Percentiles rank a stretch among this genome's conserved stretches.
These are phyloP conservation scores for Gobio occitaniae DNA, from an alignment of 2,797 vertebrate genomes.

Conservation along the genomic window DNA sequence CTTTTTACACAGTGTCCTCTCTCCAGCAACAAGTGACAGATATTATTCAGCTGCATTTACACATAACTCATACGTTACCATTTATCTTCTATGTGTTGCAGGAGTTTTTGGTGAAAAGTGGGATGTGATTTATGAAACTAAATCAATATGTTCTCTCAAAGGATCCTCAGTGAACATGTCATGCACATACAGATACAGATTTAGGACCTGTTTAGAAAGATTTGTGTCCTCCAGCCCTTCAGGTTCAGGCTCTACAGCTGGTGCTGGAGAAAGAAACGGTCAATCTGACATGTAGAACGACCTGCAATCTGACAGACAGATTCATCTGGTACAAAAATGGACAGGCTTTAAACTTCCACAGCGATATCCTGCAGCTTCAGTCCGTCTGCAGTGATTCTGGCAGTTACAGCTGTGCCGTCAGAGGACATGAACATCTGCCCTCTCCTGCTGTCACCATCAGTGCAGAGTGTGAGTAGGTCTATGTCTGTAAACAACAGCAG, in stretches of 20 bases:
- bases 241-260: not conserved
- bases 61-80: too few species aligned
- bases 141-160: too few species aligned
- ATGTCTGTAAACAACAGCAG: not conserved
- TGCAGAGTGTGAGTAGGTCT: slow-evolving; percentile 9
- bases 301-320: not conserved
- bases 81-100: too few species aligned
- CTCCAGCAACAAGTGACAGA: too few species aligned
- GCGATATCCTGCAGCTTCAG: not conserved
- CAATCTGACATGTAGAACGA: not conserved
- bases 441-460: slow-evolving; percentile 8
- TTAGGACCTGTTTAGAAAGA: not conserved
- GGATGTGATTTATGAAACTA: too few species aligned
- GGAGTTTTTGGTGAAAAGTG: too few species aligned
- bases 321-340: slow-evolving; percentile 12
- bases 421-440: slow-evolving; percentile 9
- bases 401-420: slow-evolving; percentile 28
- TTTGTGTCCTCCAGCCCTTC: not conserved
- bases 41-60: too few species aligned
- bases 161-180: too few species aligned
- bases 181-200: not conserved
- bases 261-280: not conserved
- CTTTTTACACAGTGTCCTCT: too few species aligned
- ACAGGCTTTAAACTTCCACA: not conserved
- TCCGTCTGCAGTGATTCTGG: not conserved